Evolutionary conservation across 2,113 vertebrate genomes (phyloP).

Genomic region (Syngnathus scovelli): DNA sequence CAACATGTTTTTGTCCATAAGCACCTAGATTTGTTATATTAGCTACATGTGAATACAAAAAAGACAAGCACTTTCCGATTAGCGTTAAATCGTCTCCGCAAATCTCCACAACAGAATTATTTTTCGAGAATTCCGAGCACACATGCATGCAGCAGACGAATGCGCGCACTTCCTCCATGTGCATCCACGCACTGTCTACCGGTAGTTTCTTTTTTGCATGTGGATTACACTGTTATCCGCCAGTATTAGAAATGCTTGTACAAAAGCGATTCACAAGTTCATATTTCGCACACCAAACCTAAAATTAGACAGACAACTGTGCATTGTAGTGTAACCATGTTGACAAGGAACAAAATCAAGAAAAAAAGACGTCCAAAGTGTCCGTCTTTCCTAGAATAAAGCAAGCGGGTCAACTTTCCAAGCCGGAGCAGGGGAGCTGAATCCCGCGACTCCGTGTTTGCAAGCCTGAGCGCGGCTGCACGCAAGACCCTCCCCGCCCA

Average conservation of each 20-base stretch:
- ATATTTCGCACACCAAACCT: not conserved
- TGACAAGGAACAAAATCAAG: not conserved
- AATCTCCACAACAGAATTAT: not conserved
- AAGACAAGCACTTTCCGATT: not conserved
- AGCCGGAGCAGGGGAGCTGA: conserved; percentile 37
- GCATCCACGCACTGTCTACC: conserved; percentile 1
- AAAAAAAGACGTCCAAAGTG: conserved; percentile 7
- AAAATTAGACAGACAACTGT: not conserved
- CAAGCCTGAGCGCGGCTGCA: conserved; percentile 53
- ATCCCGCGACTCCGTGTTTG: conserved; percentile 45
- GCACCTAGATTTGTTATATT: not conserved
- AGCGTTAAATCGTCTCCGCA: not conserved
- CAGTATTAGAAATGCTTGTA: not conserved
- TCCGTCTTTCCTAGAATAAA: conserved; percentile 33
- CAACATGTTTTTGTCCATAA: not conserved
- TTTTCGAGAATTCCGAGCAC: not conserved
- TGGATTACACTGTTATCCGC: not conserved
- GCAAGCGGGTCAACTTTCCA: conserved; percentile 57
- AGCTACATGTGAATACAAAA: not conserved
- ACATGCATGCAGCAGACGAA: not conserved
- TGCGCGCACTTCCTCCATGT: not conserved
- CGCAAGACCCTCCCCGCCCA: conserved; percentile 31
- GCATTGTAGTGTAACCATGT: not conserved
- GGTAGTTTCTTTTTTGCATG: not conserved
- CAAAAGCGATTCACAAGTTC: not conserved